These are phyloP conservation scores for Parasteatoda lunata DNA, from an alignment of 2,888 invertebrate genomes.

Conservation along the genomic window DNA sequence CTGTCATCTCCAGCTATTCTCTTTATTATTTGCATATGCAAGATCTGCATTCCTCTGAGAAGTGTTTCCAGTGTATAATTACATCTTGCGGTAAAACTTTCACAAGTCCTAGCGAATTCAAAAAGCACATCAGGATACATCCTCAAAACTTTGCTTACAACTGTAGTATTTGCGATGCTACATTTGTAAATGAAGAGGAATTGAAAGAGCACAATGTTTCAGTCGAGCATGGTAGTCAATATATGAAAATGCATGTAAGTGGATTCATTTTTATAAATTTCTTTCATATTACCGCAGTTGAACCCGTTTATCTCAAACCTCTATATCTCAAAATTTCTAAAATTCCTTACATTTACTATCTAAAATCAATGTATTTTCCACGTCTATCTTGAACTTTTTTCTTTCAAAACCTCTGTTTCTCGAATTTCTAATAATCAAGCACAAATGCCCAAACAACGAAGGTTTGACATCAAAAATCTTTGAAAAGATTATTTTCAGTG, in stretches of 20 bases:
- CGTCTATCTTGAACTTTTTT: no score
- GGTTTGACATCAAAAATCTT: no score
- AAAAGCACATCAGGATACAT: conserved; percentile 33
- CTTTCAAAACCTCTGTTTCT: no score
- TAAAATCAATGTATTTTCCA: no score
- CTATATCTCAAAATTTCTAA: no score
- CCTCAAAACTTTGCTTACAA: conserved; percentile 33
- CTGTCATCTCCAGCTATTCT: conserved; percentile 43
- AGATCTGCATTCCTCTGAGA: conserved; percentile 47
- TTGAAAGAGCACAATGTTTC: conserved; percentile 68
- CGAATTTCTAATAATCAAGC: no score
- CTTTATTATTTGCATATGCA: conserved; percentile 61
- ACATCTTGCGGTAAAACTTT: conserved; percentile 30
- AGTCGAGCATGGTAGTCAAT: conserved; percentile 69
- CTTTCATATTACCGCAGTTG: no score
- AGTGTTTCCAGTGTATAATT: conserved; percentile 45
- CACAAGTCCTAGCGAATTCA: conserved; percentile 29
- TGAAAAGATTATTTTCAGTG: no score
- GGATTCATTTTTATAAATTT: background rate
- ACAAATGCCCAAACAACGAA: no score
- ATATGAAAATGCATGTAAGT: conserved; percentile 68
- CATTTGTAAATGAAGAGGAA: conserved; percentile 67
- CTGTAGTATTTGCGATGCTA: conserved; percentile 68
- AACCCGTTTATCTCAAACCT: no score
- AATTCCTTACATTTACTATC: no score